These are phyloP conservation scores for Melanotaenia maccullochi DNA, from an alignment of 2,797 vertebrate genomes.

Conservation along the genomic window DNA sequence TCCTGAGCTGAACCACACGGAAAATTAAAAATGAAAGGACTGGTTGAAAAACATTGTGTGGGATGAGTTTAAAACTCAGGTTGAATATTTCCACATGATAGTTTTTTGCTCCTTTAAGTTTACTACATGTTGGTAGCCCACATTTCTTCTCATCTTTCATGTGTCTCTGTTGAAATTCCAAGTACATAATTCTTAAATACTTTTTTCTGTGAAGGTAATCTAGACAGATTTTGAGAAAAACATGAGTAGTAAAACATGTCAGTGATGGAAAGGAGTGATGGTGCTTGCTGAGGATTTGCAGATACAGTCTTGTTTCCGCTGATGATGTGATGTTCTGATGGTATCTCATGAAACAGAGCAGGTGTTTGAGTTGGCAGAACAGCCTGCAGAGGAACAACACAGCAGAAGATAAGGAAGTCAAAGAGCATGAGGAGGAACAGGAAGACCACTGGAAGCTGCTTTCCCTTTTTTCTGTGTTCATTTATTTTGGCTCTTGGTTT, in stretches of 20 bases:
- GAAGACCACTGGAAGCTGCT: neutral
- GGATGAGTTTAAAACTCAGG: too few species aligned
- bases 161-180: neutral
- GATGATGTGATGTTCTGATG: neutral
- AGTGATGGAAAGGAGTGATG: neutral
- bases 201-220: neutral
- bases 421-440: neutral
- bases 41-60: too few species aligned
- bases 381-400: neutral
- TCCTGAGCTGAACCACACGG: too few species aligned
- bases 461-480: too few species aligned
- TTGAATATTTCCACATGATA: too few species aligned
- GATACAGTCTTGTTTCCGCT: neutral
- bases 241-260: neutral
- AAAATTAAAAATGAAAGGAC: too few species aligned
- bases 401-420: slow-evolving; percentile 1
- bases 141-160: too few species aligned
- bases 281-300: neutral
- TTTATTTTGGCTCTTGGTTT: neutral
- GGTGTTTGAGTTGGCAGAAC: slow-evolving; percentile 16
- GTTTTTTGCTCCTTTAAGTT: too few species aligned
- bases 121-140: too few species aligned
- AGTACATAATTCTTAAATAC: neutral
- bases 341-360: neutral
- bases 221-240: slow-evolving; percentile 1